A percentile compares a stretch with the other conserved stretches of the same genome.
These are phyloP conservation scores for Sander vitreus DNA, from an alignment of 2,113 vertebrate genomes.

Conservation along the genomic window DNA sequence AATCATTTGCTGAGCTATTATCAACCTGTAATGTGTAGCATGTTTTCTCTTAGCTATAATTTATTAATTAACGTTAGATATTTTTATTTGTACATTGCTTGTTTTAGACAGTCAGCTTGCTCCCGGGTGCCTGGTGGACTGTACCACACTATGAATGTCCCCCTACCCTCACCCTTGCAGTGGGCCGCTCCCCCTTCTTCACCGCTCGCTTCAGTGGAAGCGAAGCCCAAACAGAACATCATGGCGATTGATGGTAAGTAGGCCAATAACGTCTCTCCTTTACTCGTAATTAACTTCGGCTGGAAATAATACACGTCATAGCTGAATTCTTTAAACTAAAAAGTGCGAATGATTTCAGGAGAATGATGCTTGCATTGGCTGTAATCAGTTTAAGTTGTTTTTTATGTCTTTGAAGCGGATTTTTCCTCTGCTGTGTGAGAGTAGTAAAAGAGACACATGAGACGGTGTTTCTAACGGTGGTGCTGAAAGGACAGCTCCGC, in stretches of 20 bases:
- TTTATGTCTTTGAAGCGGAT: background rate
- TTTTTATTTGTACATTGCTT: background rate
- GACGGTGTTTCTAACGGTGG: slow-evolving; percentile 27
- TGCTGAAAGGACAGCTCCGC: slow-evolving; percentile 83
- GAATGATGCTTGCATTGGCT: background rate
- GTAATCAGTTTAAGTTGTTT: slow-evolving; percentile 6
- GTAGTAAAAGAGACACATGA: background rate
- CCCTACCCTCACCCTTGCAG: slow-evolving; percentile 18
- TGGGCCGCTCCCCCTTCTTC: slow-evolving; percentile 72
- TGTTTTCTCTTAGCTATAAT: background rate
- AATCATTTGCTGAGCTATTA: background rate
- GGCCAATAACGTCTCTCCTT: slow-evolving; percentile 85
- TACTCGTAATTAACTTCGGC: slow-evolving; percentile 59
- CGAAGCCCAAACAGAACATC: slow-evolving; percentile 89
- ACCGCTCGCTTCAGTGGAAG: slow-evolving; percentile 81
- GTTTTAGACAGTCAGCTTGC: background rate
- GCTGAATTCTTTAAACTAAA: background rate
- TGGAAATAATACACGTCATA: slow-evolving; percentile 4
- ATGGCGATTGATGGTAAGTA: slow-evolving; percentile 96
- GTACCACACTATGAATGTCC: slow-evolving; percentile 50
- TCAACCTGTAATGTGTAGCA: background rate
- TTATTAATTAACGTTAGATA: background rate
- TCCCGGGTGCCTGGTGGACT: slow-evolving; percentile 24
- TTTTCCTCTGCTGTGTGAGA: slow-evolving; percentile 32
- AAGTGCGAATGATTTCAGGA: background rate